phyloP scores from a whole-genome alignment of 2,797 vertebrate species.

The Poliocrania exsul region DNA sequence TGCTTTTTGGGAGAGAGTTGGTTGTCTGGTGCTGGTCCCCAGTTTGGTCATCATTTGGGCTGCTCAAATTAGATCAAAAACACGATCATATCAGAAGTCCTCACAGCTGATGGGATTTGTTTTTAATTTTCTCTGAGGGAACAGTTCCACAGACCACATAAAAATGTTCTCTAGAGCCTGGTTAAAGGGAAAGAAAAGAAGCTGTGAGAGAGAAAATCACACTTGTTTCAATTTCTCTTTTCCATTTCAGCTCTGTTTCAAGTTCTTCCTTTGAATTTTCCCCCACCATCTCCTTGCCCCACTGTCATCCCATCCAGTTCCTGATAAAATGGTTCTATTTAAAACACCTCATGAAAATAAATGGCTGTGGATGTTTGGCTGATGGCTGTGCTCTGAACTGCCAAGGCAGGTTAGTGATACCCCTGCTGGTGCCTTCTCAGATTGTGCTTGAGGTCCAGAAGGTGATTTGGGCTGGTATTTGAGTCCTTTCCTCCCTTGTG shows the following conservation, averaged over 20 bases:
- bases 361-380: not conserved
- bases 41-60: not conserved
- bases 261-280: not conserved
- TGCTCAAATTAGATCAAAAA: not conserved
- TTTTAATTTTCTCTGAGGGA: not conserved
- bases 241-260: not conserved
- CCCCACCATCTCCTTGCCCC: not conserved
- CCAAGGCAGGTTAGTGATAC: not conserved
- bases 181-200: not conserved
- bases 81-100: not conserved
- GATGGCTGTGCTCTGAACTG: not conserved
- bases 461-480: not conserved
- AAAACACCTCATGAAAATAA: not conserved
- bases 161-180: not conserved
- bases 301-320: not conserved
- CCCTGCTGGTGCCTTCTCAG: too few species aligned
- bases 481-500: not conserved
- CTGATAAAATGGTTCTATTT: not conserved
- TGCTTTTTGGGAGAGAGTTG: not conserved
- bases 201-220: not conserved
- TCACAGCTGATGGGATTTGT: not conserved
- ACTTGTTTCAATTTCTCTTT: not conserved
- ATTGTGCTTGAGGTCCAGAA: not conserved
- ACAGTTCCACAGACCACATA: not conserved
- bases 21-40: not conserved